These are phyloP conservation scores for Muscicapa comitata DNA, from an alignment of 2,797 vertebrate genomes.

Conservation along the genomic window DNA sequence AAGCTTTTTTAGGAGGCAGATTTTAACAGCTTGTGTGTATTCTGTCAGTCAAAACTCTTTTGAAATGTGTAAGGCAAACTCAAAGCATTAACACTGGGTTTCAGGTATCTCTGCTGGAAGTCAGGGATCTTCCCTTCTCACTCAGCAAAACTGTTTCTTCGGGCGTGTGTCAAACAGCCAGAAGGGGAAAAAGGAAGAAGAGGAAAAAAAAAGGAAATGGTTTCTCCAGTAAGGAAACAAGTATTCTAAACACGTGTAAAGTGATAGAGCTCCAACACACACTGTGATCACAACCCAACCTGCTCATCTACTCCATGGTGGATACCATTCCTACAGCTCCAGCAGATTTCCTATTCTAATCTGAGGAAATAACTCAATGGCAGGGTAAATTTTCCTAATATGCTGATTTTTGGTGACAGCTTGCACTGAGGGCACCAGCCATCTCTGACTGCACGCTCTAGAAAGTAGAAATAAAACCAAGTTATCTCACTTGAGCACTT, in stretches of 20 bases:
- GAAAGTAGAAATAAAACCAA: slow-evolving; percentile 12
- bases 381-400: background rate
- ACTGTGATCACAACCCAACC: background rate
- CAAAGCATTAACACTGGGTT: background rate
- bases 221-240: background rate
- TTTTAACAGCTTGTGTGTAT: background rate
- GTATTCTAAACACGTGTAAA: background rate
- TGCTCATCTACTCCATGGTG: background rate
- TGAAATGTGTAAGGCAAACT: background rate
- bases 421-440: background rate
- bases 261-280: background rate
- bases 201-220: fast-evolving
- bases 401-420: background rate
- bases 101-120: background rate
- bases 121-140: background rate
- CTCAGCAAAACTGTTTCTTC: background rate
- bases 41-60: background rate
- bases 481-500: slow-evolving; percentile 11
- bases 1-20: background rate
- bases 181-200: fast-evolving
- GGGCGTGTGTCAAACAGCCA: background rate
- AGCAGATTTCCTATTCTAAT: background rate
- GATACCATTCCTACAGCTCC: background rate
- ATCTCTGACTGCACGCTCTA: background rate
- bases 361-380: background rate